Evolutionary conservation across 2,797 vertebrate genomes (phyloP), one percentile per base, ranked within the genome.

Genomic region (Melanotaenia trifasciata): DNA sequence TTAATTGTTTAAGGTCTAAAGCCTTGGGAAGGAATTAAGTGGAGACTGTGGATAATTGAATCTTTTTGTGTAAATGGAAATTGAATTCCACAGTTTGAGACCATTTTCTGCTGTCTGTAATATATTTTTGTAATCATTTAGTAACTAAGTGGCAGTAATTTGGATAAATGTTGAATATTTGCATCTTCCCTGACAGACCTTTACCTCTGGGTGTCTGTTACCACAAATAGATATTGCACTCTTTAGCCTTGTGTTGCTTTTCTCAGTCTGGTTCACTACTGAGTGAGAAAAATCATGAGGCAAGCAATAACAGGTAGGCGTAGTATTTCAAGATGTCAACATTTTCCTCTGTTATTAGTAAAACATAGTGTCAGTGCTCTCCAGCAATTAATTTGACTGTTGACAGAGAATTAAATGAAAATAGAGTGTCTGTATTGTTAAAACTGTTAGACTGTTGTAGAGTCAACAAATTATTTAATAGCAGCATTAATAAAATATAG

Each of bases 41-140:
- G 66, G 68, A 77, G 71, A 85, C 78, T 72, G 70, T 67, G 84
- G 71, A 87, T 93, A 92, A 92, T 92, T 87, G 90, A 68, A 87
- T 79, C 87, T 90, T 89, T 90, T 86, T 77, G 82, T 81, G 78
- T 89, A 87, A 91, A 90, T 83, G 90, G 89, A 84, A 80, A 83
- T 68, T 72, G 68, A 74, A 58, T 80, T 81, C 62, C 59, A 47
- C 83, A 83, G 76, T 90, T 87, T 74, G 62, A 67, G 67, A 90
- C 74, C 69, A 72, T 70, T 71, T 72, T 36, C 60, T 28, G 54
- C 73, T 73, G 63, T 80, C 80, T 84, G 61, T 86, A 81, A 87
- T 67, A 67, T 72, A 18, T 79, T 87, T 91, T 67, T 58, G 51
- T 64, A 66, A 58, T 76, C 89, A 86, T 90, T 89, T 81, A 82